Base-by-base conservation (phyloP, 2,797 vertebrate species). In the Danio tinwini region DNA sequence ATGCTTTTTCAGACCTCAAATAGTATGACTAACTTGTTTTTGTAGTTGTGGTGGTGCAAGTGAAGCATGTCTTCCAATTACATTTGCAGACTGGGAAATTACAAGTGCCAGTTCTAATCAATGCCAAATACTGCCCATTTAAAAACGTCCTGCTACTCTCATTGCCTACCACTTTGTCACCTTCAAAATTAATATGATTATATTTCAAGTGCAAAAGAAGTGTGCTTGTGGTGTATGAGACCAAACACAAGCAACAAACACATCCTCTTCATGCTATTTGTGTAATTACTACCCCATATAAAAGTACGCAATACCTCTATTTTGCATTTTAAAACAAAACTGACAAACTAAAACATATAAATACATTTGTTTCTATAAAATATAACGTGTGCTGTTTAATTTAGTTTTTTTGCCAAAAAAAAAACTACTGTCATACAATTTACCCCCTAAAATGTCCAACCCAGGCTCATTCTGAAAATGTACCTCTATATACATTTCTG, bases 31-130 rank as follows among this genome's bases (percentile, higher is more conserved):
- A 61, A 79, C 49, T 73, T 71, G 63, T 52, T 80, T 67, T 82
- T 63, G 50, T 74, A 68, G 61, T 77, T 76, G 39, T 58, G 50
- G 52, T 84, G 70, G 67, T 17, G 59, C 67, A 78, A 81, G 70
- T 69, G 73, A 79, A 79, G 82, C 79, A 73, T 85, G 72, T 63
- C 84, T 83, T 81, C 83, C 74, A 74, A 83, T 81, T 81, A 73
- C 58, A 39, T 55, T 73, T 78, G 77, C 58, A 55, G 75, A 76
- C 62, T 76, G 56, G 76, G 73, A 74, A 82, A 81, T 83, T 82
- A 85, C 76, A 78, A 81, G 78, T 78, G 76, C 84, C 80, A 77
- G 55, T 45, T 17, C 50, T 67, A 75, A 85, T 83, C 80, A 81
- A 79, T 82, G 76, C 76, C 67, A 74, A 81, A 83, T 83, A 70